phyloP scores from a whole-genome alignment of 2,797 vertebrate species.

The Huso huso region DNA sequence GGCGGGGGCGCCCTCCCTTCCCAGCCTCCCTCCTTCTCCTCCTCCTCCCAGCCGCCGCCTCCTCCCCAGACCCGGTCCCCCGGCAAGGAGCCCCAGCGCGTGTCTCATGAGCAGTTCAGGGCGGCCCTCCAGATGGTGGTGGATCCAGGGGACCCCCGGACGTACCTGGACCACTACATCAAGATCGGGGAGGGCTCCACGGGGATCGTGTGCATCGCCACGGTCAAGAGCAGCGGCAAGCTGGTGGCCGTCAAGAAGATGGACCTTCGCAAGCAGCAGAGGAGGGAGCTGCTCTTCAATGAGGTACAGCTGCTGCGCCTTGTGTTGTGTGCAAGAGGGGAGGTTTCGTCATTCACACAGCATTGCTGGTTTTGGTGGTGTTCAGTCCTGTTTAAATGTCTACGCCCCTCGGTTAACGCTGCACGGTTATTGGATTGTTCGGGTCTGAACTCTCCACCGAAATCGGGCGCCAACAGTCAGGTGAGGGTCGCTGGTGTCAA shows the following conservation, averaged over 20 bases:
- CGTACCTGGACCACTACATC: constrained; percentile 90
- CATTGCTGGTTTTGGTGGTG: too few species aligned
- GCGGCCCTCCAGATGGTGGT: constrained; percentile 91
- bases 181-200: constrained; percentile 95
- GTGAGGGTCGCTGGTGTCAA: too few species aligned
- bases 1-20: constrained; percentile 38
- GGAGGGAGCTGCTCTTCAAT: constrained; percentile 87
- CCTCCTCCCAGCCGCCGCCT: fast-evolving
- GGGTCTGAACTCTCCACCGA: too few species aligned
- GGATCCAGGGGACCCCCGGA: constrained; percentile 82
- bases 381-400: too few species aligned
- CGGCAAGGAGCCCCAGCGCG: constrained; percentile 79
- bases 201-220: constrained; percentile 87
- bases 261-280: constrained; percentile 90
- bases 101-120: constrained; percentile 94
- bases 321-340: too few species aligned
- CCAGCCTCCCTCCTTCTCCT: neutral
- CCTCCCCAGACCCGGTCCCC: constrained; percentile 63
- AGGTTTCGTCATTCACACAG: too few species aligned
- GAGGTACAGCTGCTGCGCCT: constrained; percentile 55
- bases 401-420: too few species aligned
- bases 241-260: constrained; percentile 94
- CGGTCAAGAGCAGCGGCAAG: constrained; percentile 73
- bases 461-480: too few species aligned
- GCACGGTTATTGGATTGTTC: too few species aligned